phyloP scores from a whole-genome alignment of 2,888 invertebrate species.

The Calameuta filiformis region DNA sequence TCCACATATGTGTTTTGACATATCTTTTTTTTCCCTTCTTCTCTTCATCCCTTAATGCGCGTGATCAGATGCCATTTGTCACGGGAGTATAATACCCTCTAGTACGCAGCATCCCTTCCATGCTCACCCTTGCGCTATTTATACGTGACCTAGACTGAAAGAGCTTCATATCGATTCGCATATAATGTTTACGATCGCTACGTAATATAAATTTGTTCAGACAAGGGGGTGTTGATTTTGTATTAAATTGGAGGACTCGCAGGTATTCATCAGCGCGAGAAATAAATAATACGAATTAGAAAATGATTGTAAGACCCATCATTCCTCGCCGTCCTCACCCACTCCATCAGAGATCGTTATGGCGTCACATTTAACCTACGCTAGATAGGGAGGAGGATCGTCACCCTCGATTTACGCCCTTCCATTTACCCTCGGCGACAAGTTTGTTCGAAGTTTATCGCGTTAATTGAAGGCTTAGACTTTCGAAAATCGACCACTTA shows the following conservation, averaged over 20 bases:
- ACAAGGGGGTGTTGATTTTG: not conserved
- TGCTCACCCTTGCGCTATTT: not conserved
- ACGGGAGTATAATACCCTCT: not conserved
- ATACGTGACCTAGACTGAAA: not conserved
- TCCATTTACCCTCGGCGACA: not conserved
- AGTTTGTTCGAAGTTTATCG: slow-evolving; percentile 29
- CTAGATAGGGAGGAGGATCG: not conserved
- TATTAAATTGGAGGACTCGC: not conserved
- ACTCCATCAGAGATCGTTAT: not conserved
- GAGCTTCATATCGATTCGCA: not conserved
- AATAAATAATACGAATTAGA: not conserved
- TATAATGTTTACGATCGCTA: not conserved
- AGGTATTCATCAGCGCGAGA: not conserved
- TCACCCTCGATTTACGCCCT: not conserved
- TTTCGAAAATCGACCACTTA: slow-evolving; percentile 26
- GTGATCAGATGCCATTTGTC: not conserved
- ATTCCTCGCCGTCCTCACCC: not conserved
- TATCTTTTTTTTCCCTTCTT: not conserved
- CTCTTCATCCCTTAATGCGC: not conserved
- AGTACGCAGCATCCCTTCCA: not conserved
- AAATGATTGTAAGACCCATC: not conserved
- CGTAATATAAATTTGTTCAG: not conserved
- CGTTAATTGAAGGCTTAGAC: slow-evolving; percentile 40
- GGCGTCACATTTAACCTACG: not conserved
- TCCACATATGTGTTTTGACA: not conserved